Evolutionary conservation across 2,888 invertebrate genomes (phyloP), one percentile per base, ranked within the genome.

Genomic region (Amaurobius ferox): DNA sequence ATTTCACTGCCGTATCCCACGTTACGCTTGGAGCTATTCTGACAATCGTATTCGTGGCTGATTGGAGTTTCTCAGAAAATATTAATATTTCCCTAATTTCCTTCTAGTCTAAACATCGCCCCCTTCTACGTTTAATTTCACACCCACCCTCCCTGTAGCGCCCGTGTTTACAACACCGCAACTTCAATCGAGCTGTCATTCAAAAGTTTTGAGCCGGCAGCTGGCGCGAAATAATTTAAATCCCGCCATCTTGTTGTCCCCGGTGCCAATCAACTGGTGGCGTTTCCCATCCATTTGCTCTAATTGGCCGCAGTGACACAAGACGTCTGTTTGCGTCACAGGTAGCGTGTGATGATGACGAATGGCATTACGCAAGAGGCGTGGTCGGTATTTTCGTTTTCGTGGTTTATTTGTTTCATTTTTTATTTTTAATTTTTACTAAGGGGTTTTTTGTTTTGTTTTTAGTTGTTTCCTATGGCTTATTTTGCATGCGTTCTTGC

Each of bases 301-400:
- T 86, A 86, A 86, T 86, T 86, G 85, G 85, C 73, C 78, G 40
- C 73, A 86, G 68, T 86, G 85, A 86, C 85, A 86, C 85, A 62
- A 73, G 78, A 86, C 78, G 78, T 86, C 85, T 86, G 85, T 86
- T 74, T 68, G 73, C 78, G 85, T 86, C 85, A 78, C 85, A 79
- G 79, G 85, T 78, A 73, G 79, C 79, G 85, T 79, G 85, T 86
- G 85, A 86, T 86, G 85, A 86, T 86, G 85, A 86, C 79, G 85
- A 86, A 86, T 86, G 85, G 79, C 67, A 61, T 86, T 79, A 35
- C 85, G 78, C 28, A 61, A 62, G 62, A 68, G 78, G 83, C 78
- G 85, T 79, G 83, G 74, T 66, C 13, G 29, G 32, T 30, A 32
- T 55, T 28, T 48, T 29, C 29, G 68, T 68, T 28, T 32, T 68